Base-by-base conservation (phyloP, 1,140 invertebrate genomes). In the Aphelenchoides besseyi region DNA sequence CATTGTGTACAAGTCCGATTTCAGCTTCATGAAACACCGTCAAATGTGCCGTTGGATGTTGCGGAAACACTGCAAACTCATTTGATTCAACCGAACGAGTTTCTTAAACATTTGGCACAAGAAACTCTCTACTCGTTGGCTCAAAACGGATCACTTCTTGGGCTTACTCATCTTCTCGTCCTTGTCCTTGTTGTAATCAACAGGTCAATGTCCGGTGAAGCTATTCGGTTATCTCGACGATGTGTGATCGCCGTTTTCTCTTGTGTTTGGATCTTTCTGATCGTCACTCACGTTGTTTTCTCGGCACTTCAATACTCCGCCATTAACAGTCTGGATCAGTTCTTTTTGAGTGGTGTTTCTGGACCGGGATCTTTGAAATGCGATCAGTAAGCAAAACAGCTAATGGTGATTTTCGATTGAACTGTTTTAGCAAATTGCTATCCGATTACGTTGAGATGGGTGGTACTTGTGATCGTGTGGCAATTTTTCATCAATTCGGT, bases 91-190 rank as follows among this genome's bases (percentile, higher is more conserved):
- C 71, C 73, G 3, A 72, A 63, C 12, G 77, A 85, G 59, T 83
- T 83, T 76, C 12, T 79, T 9, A 83, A 85, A 71, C 84, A 85
- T 61, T 61, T 83, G 3, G 71, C 74, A 16, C 81, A 83, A 68
- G 81, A 83, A 64, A 83, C 83, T 5, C 68, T 83, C 12, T 84
- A 78, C 61, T 83, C 81, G 2, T 66, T 83, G 8, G 81, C 81
- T n/a, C 81, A 83, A 53, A 83, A 83, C 62, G 81, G 81, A 33
- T 83, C 30, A 70, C 73, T 82, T 2, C 74, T 81, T 18, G 80
- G 80, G 3, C 67, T 82, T 1, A 82, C 79, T 29, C 82, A 83
- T 69, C 57, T 82, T 12, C 68, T 82, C 23, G 74, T 82, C 2
- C 71, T 82, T 18, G 80, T 84, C 18, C 61, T 84, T 26, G 76